Evolutionary conservation across 92 coral and sea anemone genomes (phyloP).

Genomic region (Isaurus tuberculatus): DNA sequence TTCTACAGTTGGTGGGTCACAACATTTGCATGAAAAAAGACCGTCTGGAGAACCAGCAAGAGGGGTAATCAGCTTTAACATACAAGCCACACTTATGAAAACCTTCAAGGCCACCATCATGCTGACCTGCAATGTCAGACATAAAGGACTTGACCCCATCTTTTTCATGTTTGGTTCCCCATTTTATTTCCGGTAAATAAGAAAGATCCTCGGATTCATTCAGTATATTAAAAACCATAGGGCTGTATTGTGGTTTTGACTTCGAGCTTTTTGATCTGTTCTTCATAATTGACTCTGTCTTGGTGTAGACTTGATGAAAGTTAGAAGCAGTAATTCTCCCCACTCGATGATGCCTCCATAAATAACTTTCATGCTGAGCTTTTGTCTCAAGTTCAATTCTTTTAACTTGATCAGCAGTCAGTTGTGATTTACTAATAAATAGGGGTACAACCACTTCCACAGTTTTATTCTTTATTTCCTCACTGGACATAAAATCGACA

Average conservation of each 20-base stretch:
- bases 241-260: slow-evolving; percentile 5
- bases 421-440: not conserved
- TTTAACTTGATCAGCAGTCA: slow-evolving; percentile 10
- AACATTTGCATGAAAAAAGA: slow-evolving; percentile 34
- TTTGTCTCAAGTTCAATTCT: slow-evolving; percentile 6
- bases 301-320: slow-evolving; percentile 37
- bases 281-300: slow-evolving; percentile 20
- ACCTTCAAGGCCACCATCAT: not conserved
- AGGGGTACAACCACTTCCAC: not conserved
- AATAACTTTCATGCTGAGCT: not conserved
- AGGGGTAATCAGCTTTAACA: slow-evolving; percentile 27
- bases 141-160: not conserved
- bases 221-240: not conserved
- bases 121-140: not conserved
- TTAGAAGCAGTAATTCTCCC: slow-evolving; percentile 50
- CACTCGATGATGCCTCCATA: slow-evolving; percentile 36
- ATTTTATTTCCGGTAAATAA: not conserved
- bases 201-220: not conserved
- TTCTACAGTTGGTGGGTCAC: slow-evolving; percentile 32
- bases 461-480: not conserved
- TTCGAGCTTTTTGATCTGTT: not conserved
- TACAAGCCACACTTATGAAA: slow-evolving; percentile 1
- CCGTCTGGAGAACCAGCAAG: slow-evolving; percentile 64
- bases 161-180: not conserved
- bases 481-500: not conserved